Conservation (phyloP, 2,797 vertebrate genomes). For the Sebastes vulpes region DNA sequence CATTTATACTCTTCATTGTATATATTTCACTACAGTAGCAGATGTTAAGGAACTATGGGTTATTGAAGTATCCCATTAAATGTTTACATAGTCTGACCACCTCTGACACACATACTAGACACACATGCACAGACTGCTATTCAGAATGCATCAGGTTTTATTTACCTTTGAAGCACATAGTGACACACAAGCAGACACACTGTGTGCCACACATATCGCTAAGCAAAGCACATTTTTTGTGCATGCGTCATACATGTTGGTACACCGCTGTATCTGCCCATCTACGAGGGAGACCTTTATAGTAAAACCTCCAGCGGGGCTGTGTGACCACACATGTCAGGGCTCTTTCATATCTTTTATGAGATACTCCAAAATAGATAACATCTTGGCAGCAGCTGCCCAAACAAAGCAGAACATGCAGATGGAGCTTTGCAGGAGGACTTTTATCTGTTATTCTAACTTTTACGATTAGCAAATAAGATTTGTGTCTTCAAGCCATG, state of each 20-base stretch:
- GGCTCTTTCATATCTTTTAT: conserved; percentile 30
- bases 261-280: neutral
- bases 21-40: neutral
- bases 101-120: neutral
- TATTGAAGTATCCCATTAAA: neutral
- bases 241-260: neutral
- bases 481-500: neutral
- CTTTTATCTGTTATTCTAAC: neutral
- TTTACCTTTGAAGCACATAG: neutral
- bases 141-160: neutral
- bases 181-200: neutral
- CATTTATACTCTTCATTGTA: neutral
- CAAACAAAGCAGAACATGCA: conserved; percentile 40
- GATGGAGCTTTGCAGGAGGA: conserved; percentile 15
- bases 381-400: conserved; percentile 33
- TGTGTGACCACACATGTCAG: conserved; percentile 28
- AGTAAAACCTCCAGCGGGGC: neutral
- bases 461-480: conserved; percentile 1
- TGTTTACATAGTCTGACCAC: neutral
- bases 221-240: neutral
- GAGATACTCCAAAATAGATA: conserved; percentile 44
- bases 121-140: neutral
- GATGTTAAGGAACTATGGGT: neutral
- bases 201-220: neutral
- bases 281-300: conserved; percentile 9